A percentile compares a stretch with the other conserved stretches of the same genome.
Evolutionary conservation across 2,797 vertebrate species (phyloP).

Genomic region (Sebastes melanostomus): DNA sequence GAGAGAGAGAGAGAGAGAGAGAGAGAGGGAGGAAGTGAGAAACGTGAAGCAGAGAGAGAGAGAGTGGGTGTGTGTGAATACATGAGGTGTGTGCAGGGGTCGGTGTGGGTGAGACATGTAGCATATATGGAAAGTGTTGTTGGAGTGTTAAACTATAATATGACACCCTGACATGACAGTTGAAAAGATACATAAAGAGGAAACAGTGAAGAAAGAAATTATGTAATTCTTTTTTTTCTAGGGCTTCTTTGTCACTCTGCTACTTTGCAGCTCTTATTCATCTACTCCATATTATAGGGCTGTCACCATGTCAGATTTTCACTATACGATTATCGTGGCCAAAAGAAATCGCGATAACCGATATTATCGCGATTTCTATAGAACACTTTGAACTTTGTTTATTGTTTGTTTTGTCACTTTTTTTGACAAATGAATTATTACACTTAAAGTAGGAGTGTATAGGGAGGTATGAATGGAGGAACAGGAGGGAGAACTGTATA

Average conservation of each 20-base stretch:
- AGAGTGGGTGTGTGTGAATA: neutral
- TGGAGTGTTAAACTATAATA: no score
- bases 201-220: neutral
- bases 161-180: neutral
- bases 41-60: neutral
- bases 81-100: neutral
- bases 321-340: no score
- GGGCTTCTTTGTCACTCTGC: neutral
- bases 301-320: neutral
- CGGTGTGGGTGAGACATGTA: neutral
- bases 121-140: conserved; percentile 21
- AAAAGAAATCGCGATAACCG: no score
- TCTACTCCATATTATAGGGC: neutral
- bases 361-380: no score
- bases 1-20: neutral
- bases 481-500: no score
- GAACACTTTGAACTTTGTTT: no score
- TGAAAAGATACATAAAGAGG: neutral
- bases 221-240: no score
- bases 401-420: no score
- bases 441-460: no score
- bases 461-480: no score
- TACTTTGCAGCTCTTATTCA: neutral
- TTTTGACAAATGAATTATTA: no score
- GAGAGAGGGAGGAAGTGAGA: neutral